These are phyloP conservation scores for Scleropages formosus DNA, from an alignment of 2,797 vertebrate species.

Conservation along the genomic window DNA sequence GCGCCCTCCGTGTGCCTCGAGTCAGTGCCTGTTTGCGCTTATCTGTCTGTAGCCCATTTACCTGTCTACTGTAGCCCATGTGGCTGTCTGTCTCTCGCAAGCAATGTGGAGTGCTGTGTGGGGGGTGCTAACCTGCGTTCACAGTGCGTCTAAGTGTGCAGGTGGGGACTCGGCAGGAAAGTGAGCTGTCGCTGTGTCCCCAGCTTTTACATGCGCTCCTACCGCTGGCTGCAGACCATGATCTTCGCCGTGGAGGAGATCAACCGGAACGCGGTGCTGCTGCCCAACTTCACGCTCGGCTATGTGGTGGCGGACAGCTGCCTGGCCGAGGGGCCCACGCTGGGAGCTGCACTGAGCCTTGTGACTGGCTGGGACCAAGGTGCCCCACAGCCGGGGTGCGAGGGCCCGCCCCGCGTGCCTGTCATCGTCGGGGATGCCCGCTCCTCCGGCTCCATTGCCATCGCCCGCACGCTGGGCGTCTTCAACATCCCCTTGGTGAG, in stretches of 20 bases:
- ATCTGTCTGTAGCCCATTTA: background rate
- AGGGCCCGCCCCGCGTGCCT: conserved; percentile 37
- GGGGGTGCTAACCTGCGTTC: background rate
- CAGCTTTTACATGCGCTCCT: conserved; percentile 38
- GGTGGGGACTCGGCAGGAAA: too few species aligned
- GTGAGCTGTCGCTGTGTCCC: background rate
- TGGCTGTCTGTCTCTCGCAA: background rate
- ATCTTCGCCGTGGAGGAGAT: conserved; percentile 57
- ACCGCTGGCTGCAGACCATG: conserved; percentile 52
- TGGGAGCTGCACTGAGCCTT: conserved; percentile 48
- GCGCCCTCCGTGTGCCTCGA: conserved; percentile 35
- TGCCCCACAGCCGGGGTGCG: conserved; percentile 40
- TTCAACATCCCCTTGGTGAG: conserved; percentile 54
- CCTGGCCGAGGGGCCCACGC: conserved; percentile 45
- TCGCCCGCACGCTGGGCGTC: conserved; percentile 52
- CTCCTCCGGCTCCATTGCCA: conserved; percentile 50
- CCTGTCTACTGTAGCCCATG: background rate
- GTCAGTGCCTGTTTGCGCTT: conserved; percentile 28
- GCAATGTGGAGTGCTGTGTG: background rate
- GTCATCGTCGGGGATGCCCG: conserved; percentile 52
- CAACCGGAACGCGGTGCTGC: conserved; percentile 46
- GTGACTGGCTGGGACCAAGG: conserved; percentile 44
- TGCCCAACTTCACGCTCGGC: conserved; percentile 53
- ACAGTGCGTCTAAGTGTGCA: background rate
- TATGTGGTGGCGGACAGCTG: conserved; percentile 55